Evolutionary conservation across 2,113 vertebrate genomes (phyloP).

Genomic region (Azemiops feae): DNA sequence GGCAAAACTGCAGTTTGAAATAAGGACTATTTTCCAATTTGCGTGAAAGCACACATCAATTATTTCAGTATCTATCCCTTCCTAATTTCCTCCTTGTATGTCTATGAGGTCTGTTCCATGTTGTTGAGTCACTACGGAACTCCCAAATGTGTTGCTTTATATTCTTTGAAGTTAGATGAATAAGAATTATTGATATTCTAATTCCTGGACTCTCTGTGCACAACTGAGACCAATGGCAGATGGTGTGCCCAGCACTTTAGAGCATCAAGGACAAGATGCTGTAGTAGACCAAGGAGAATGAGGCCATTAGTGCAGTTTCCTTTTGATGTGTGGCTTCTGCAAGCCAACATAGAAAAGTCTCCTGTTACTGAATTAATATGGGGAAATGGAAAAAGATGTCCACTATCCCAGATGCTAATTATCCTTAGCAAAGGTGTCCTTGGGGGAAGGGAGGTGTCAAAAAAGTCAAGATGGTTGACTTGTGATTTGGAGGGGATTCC

Average conservation of each 20-base stretch:
- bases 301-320: neutral
- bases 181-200: constrained; percentile 20
- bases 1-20: neutral
- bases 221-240: neutral
- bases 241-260: neutral
- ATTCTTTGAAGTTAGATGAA: constrained; percentile 17
- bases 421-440: neutral
- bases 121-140: neutral
- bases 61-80: neutral
- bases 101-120: neutral
- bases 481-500: neutral
- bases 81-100: neutral
- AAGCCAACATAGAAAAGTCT: neutral
- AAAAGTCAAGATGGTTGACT: neutral
- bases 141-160: neutral
- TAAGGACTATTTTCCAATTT: neutral
- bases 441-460: neutral
- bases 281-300: neutral
- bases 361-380: neutral
- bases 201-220: neutral
- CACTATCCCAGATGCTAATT: neutral
- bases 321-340: neutral
- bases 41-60: neutral
- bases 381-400: neutral
- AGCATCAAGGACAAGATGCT: neutral